These are phyloP conservation scores for Gymnobelideus leadbeateri DNA, from an alignment of 2,113 vertebrate species.

Conservation along the genomic window DNA sequence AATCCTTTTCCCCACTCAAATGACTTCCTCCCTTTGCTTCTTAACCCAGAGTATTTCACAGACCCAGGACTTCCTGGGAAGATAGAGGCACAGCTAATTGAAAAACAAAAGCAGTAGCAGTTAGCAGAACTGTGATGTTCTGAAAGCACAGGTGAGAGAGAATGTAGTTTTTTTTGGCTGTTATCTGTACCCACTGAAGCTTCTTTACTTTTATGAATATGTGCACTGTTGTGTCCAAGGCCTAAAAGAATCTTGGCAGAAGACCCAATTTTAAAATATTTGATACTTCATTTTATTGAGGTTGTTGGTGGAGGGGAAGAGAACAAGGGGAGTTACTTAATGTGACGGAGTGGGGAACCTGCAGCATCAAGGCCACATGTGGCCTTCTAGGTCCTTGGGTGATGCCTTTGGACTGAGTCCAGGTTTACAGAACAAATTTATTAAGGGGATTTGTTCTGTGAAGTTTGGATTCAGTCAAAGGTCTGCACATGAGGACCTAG, in stretches of 20 bases:
- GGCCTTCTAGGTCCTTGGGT: no score
- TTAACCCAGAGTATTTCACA: slow-evolving; percentile 82
- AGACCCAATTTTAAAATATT: background rate
- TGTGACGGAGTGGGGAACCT: background rate
- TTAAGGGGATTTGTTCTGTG: no score
- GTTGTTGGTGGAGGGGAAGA: slow-evolving; percentile 3
- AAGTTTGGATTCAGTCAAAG: no score
- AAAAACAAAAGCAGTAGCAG: slow-evolving; percentile 58
- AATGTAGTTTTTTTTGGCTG: slow-evolving; percentile 45
- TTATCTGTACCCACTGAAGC: slow-evolving; percentile 8
- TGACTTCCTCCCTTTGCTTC: slow-evolving; percentile 51
- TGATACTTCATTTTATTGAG: slow-evolving; percentile 8
- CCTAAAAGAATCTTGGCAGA: slow-evolving; percentile 23
- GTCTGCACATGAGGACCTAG: no score
- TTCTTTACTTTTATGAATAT: slow-evolving; percentile 22
- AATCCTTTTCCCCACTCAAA: background rate
- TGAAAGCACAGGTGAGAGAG: slow-evolving; percentile 43
- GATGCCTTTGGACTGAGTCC: no score
- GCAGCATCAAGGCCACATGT: no score
- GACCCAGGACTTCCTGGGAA: slow-evolving; percentile 77
- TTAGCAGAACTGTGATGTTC: slow-evolving; percentile 66
- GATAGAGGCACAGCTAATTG: slow-evolving; percentile 78
- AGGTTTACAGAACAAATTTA: no score
- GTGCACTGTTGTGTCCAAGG: slow-evolving; percentile 6
- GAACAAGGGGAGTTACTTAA: slow-evolving; percentile 13